A percentile compares a stretch with the other conserved stretches of the same genome.
Evolutionary conservation across 2,797 vertebrate species (phyloP).

Genomic region (Sternarchorhynchus goeldii): DNA sequence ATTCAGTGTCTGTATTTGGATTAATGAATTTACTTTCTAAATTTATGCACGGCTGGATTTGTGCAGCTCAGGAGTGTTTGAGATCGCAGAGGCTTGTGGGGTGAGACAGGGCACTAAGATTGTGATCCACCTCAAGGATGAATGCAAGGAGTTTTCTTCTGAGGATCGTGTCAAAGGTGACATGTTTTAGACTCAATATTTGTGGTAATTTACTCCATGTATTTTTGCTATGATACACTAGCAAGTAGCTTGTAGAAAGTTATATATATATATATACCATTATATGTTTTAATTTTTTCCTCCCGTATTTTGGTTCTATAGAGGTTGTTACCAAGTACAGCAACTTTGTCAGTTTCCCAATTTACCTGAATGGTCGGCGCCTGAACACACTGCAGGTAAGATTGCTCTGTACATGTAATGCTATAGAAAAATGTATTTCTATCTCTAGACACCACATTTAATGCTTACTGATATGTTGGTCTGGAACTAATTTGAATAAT

Average conservation of each 20-base stretch:
- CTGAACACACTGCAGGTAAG: constrained; percentile 92
- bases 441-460: no score
- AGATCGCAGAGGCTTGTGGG: constrained; percentile 89
- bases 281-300: background rate
- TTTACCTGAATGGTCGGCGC: constrained; percentile 90
- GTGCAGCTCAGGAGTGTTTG: constrained; percentile 89
- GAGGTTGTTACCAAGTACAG: constrained; percentile 96
- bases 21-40: background rate
- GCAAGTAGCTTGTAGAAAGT: background rate
- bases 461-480: no score
- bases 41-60: background rate
- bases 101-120: constrained; percentile 93
- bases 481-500: no score
- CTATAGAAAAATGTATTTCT: background rate
- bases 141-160: constrained; percentile 89
- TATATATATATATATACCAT: no score
- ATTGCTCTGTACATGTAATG: background rate
- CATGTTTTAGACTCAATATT: constrained; percentile 12
- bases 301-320: constrained; percentile 61
- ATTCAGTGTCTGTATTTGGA: background rate
- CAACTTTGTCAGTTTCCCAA: constrained; percentile 94
- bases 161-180: constrained; percentile 91
- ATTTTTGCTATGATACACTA: background rate
- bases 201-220: background rate
- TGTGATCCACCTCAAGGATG: constrained; percentile 88